These are phyloP conservation scores for Cacatua alba DNA, from an alignment of 2,113 vertebrate genomes.

Conservation along the genomic window DNA sequence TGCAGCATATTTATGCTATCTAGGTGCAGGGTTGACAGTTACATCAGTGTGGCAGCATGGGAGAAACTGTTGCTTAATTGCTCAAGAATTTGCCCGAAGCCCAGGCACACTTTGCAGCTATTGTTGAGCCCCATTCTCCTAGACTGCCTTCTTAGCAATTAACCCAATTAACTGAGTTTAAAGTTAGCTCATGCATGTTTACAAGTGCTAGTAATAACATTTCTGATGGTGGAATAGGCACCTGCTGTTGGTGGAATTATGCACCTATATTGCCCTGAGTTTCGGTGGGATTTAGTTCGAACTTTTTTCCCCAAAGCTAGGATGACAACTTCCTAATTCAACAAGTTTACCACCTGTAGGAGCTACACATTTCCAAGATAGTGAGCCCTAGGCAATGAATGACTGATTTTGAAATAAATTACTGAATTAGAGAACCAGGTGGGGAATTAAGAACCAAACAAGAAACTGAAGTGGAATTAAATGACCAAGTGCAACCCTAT, in stretches of 20 bases:
- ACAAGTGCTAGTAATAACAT: neutral
- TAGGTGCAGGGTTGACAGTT: neutral
- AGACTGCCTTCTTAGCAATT: neutral
- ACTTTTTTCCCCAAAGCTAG: neutral
- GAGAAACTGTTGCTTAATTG: slow-evolving; percentile 5
- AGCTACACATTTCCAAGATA: neutral
- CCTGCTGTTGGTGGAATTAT: neutral
- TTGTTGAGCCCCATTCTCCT: neutral
- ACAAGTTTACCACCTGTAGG: neutral
- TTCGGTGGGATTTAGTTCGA: neutral
- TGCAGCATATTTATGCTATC: neutral
- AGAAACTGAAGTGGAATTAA: neutral
- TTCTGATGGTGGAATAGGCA: neutral
- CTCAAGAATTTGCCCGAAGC: neutral
- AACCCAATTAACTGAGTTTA: slow-evolving; percentile 4
- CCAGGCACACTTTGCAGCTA: neutral
- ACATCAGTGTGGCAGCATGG: neutral
- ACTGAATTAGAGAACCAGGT: neutral
- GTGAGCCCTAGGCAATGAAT: neutral
- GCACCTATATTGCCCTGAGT: neutral
- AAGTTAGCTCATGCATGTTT: neutral
- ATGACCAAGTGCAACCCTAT: neutral
- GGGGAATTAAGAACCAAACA: neutral
- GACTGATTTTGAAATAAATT: neutral
- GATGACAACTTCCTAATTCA: neutral